These are phyloP conservation scores for Drosophila nigromelanica DNA, from an alignment of 1,140 invertebrate species.

Conservation along the genomic window DNA sequence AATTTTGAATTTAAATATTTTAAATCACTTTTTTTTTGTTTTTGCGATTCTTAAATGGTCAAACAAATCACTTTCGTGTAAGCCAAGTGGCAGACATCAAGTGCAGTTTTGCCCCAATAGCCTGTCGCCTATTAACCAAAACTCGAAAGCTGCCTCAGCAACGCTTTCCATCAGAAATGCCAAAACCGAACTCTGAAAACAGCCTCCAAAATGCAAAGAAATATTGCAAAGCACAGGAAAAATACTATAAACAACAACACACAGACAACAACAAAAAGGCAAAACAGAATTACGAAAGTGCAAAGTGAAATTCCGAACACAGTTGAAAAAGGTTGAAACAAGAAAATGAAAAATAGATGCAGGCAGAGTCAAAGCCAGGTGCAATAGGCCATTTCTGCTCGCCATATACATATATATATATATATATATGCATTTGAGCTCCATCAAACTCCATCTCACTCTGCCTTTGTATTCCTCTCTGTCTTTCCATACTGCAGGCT, in stretches of 20 bases:
- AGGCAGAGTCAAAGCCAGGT: background rate
- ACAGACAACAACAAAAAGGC: background rate
- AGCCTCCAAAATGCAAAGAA: conserved; percentile 4
- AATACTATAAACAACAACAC: background rate
- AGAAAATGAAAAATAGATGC: conserved; percentile 2
- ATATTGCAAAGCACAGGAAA: conserved; percentile 11
- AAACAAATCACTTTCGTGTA: conserved; percentile 18
- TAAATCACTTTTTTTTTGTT: too few species aligned
- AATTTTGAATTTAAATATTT: too few species aligned
- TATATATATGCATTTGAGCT: background rate
- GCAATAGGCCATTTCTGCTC: conserved; percentile 8
- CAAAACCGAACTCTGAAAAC: conserved; percentile 2
- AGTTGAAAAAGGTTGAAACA: background rate
- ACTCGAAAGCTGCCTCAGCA: conserved; percentile 9
- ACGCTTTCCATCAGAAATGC: background rate
- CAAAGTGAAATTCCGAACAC: conserved; percentile 17
- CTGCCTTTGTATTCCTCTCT: conserved; percentile 6
- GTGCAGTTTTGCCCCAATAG: background rate
- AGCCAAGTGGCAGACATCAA: conserved; percentile 10
- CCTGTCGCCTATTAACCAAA: conserved; percentile 17
- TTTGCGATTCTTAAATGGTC: background rate
- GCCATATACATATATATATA: background rate
- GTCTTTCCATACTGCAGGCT: conserved; percentile 80
- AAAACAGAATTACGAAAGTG: conserved; percentile 16
- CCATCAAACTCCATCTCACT: background rate